phyloP scores from a whole-genome alignment of 1,140 invertebrate species.

The Dreissena rostriformis region DNA sequence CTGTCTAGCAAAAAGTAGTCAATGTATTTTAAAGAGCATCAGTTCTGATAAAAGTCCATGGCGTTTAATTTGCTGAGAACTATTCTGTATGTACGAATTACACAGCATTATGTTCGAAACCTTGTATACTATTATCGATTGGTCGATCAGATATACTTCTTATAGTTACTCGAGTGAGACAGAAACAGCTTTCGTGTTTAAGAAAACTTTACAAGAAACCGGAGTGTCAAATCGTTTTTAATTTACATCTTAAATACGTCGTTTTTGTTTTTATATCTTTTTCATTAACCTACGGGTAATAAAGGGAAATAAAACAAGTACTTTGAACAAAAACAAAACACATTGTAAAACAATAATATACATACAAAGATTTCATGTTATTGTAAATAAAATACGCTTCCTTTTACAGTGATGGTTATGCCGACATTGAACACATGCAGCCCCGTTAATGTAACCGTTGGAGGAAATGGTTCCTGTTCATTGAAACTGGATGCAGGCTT shows the following conservation, averaged over 20 bases:
- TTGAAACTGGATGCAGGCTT: not conserved
- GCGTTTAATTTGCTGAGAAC: too few relatives aligned
- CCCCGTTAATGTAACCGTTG: not conserved
- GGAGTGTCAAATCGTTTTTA: not conserved
- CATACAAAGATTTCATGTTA: not conserved
- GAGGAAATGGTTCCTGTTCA: not conserved
- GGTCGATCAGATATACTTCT: too few relatives aligned
- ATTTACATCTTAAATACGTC: not conserved
- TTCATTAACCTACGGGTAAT: not conserved
- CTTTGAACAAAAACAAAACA: not conserved
- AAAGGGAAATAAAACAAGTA: not conserved
- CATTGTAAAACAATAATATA: not conserved
- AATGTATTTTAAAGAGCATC: too few relatives aligned
- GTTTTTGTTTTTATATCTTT: slow-evolving; percentile 11
- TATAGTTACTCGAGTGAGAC: too few relatives aligned
- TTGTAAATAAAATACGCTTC: not conserved
- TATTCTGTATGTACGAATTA: too few relatives aligned
- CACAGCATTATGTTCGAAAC: too few relatives aligned
- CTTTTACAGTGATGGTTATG: not conserved
- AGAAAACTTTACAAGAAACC: too few relatives aligned
- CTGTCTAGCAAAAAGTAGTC: too few relatives aligned
- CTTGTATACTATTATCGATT: too few relatives aligned
- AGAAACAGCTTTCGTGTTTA: too few relatives aligned
- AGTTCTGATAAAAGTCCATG: too few relatives aligned
- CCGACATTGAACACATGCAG: not conserved